phyloP scores from a whole-genome alignment of 2,113 vertebrate species.

The Mungos mungo region DNA sequence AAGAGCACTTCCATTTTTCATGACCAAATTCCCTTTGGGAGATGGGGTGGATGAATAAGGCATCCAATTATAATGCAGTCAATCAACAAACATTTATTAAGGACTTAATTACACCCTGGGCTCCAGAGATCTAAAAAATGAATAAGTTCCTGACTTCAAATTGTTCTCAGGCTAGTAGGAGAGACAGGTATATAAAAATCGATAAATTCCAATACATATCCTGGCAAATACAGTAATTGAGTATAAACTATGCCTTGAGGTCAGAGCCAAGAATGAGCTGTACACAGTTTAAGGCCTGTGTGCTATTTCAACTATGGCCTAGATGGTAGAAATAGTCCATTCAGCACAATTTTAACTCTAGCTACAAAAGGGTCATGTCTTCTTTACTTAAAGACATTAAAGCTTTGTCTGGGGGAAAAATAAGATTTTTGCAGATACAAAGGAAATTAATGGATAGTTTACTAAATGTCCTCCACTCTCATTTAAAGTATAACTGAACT shows the following conservation, averaged over 20 bases:
- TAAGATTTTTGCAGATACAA: neutral
- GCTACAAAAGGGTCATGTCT: neutral
- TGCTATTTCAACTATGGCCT: neutral
- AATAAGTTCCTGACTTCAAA: neutral
- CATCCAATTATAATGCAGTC: neutral
- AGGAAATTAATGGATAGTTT: conserved; percentile 16
- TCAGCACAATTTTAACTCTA: conserved; percentile 25
- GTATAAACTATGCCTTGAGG: neutral
- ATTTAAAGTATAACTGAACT: conserved; percentile 24
- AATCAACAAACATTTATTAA: conserved; percentile 42
- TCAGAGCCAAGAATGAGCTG: neutral
- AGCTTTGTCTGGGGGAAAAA: neutral
- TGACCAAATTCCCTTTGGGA: neutral
- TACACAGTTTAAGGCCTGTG: neutral
- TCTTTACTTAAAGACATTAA: conserved; percentile 44
- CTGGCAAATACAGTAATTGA: neutral
- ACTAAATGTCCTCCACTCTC: neutral
- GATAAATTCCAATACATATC: neutral
- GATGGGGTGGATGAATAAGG: neutral
- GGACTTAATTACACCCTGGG: neutral
- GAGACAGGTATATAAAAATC: neutral
- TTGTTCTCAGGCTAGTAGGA: neutral
- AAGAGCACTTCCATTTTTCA: neutral
- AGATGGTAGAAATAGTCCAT: neutral
- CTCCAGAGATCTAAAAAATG: conserved; percentile 4